phyloP scores from a whole-genome alignment of 2,797 vertebrate genomes.

The Clamator glandarius region DNA sequence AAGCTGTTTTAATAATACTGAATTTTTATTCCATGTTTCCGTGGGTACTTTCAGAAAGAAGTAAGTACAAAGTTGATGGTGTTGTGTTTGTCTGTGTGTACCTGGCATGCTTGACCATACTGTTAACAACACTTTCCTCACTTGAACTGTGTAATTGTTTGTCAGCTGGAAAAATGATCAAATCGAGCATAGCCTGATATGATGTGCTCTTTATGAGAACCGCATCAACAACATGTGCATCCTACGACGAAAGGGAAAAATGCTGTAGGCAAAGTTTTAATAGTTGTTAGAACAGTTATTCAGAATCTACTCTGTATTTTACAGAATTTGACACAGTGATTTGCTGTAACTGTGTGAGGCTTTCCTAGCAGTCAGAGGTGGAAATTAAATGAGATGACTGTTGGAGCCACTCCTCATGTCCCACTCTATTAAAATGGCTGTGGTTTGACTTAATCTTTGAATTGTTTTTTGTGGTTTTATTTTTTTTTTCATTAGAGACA shows the following conservation, averaged over 20 bases:
- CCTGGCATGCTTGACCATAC: constrained; percentile 54
- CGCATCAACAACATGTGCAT: background rate
- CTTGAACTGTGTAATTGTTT: constrained; percentile 22
- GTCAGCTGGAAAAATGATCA: background rate
- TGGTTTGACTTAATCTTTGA: background rate
- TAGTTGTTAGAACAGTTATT: background rate
- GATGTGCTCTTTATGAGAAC: background rate
- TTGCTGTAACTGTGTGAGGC: background rate
- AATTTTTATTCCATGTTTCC: constrained; percentile 76
- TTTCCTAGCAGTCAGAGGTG: background rate
- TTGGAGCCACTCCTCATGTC: background rate
- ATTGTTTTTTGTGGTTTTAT: background rate
- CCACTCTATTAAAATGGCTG: background rate
- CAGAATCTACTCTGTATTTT: background rate
- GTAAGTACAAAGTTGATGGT: constrained; percentile 49
- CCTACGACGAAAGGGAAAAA: background rate
- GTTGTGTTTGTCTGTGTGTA: constrained; percentile 58
- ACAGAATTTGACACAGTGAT: background rate
- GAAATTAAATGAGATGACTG: background rate
- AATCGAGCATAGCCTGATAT: background rate
- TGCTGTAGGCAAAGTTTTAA: background rate
- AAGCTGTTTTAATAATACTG: constrained; percentile 64
- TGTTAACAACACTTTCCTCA: constrained; percentile 66
- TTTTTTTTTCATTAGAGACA: background rate
- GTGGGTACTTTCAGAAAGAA: constrained; percentile 74